Evolutionary conservation across 37 sponge, comb jelly and placozoan genomes (phyloP).

Genomic region (Cliona cf. orientalis): DNA sequence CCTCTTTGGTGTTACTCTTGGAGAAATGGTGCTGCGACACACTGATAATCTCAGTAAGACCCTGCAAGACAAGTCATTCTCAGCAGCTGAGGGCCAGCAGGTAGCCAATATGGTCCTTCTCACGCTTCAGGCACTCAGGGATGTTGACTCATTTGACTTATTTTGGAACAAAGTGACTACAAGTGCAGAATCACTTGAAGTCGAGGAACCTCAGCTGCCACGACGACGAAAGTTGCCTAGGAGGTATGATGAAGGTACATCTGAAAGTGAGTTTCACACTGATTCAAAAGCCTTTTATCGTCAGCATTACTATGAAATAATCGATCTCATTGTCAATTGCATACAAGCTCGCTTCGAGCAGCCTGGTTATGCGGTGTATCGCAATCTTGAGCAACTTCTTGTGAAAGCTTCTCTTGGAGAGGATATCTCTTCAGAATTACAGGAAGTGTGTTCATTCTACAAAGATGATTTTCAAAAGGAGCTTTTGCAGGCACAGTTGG

Average conservation of each 20-base stretch:
- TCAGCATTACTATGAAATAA: slow-evolving; percentile 48
- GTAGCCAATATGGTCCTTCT: slow-evolving; percentile 67
- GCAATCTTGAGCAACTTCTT: slow-evolving; percentile 64
- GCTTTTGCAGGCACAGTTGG: slow-evolving; percentile 57
- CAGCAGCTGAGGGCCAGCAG: slow-evolving; percentile 78
- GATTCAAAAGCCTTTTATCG: slow-evolving; percentile 48
- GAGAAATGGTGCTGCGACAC: slow-evolving; percentile 71
- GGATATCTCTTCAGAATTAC: slow-evolving; percentile 31
- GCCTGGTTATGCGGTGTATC: slow-evolving; percentile 42
- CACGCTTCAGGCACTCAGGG: slow-evolving; percentile 60
- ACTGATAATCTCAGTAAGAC: slow-evolving; percentile 80
- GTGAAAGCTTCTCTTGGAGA: slow-evolving; percentile 53
- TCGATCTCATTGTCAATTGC: slow-evolving; percentile 63
- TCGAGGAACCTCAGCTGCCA: slow-evolving; percentile 66
- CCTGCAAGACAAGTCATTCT: slow-evolving; percentile 68
- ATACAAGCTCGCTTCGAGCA: slow-evolving; percentile 69
- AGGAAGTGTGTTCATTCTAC: slow-evolving; percentile 41
- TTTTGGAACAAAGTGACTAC: slow-evolving; percentile 71
- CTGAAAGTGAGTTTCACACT: slow-evolving; percentile 35
- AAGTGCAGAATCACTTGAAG: slow-evolving; percentile 42
- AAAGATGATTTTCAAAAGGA: slow-evolving; percentile 45
- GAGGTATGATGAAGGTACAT: slow-evolving; percentile 62
- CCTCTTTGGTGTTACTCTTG: slow-evolving; percentile 55
- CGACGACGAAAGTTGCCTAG: slow-evolving; percentile 61
- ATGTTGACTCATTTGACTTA: slow-evolving; percentile 58